Evolutionary conservation across 2,888 invertebrate genomes (phyloP).

Genomic region (Itoplectis maculator): DNA sequence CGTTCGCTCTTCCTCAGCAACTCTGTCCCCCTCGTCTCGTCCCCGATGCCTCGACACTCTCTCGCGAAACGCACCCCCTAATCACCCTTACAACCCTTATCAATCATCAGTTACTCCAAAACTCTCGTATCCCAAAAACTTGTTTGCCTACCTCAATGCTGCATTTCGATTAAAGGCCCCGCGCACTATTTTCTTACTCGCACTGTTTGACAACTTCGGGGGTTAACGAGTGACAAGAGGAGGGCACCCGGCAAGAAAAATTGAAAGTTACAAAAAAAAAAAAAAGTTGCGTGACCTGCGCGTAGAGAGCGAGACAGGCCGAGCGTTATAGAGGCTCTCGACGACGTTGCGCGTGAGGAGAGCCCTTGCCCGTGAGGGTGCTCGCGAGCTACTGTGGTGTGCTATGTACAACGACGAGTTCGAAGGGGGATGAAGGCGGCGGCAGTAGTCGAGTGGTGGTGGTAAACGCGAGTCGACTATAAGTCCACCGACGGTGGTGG

Average conservation of each 20-base stretch:
- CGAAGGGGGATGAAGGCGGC: constrained; percentile 76
- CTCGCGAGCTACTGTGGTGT: constrained; percentile 84
- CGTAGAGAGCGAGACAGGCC: constrained; percentile 50
- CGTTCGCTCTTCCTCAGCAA: constrained; percentile 28
- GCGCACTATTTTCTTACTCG: constrained; percentile 29
- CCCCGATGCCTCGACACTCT: constrained; percentile 43
- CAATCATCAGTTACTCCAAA: constrained; percentile 19
- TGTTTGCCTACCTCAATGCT: constrained; percentile 60
- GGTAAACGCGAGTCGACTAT: constrained; percentile 60
- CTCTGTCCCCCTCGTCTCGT: constrained; percentile 61
- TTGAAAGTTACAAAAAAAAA: constrained; percentile 18
- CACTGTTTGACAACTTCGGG: constrained; percentile 7
- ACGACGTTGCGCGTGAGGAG: constrained; percentile 72
- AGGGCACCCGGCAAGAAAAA: constrained; percentile 12
- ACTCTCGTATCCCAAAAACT: background rate
- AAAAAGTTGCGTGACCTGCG: constrained; percentile 50
- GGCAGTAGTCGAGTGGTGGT: constrained; percentile 68
- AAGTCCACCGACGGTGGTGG: constrained; percentile 65
- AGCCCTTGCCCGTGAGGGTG: constrained; percentile 81
- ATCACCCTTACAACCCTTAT: constrained; percentile 37
- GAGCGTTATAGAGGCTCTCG: constrained; percentile 38
- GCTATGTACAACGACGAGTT: constrained; percentile 81
- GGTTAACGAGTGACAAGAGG: background rate
- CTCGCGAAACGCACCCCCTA: constrained; percentile 48
- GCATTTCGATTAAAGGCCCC: constrained; percentile 28